Conservation (phyloP, 2,113 vertebrate genomes). For the Bos javanicus region DNA sequence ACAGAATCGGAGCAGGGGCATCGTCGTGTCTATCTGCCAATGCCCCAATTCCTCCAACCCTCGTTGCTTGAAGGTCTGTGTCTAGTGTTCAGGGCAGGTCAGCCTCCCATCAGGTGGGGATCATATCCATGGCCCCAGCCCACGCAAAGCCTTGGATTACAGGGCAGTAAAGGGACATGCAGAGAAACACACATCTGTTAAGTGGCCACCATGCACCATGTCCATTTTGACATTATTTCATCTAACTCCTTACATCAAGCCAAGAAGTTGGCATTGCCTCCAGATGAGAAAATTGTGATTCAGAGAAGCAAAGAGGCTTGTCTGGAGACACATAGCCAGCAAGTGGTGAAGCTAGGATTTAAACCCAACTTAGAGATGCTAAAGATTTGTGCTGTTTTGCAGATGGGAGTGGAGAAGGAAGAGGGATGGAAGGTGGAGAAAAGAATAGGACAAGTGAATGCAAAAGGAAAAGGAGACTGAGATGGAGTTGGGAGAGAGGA, state of each 20-base stretch:
- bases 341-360: background rate
- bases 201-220: accelerated
- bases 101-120: background rate
- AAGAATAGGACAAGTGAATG: background rate
- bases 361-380: background rate
- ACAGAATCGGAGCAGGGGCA: no score
- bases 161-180: accelerated
- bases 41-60: background rate
- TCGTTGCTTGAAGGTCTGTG: background rate
- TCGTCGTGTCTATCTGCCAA: background rate
- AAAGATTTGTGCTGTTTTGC: background rate
- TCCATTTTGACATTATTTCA: background rate
- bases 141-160: background rate
- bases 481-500: background rate
- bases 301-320: background rate
- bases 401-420: background rate
- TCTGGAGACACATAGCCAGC: background rate
- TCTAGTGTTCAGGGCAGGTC: background rate
- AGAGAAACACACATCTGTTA: background rate
- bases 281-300: background rate
- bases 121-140: background rate
- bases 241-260: background rate
- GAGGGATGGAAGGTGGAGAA: background rate
- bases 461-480: background rate
- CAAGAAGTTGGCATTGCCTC: no score